These are phyloP conservation scores for Perithous albicinctus DNA, from an alignment of 2,888 invertebrate species.

Conservation along the genomic window DNA sequence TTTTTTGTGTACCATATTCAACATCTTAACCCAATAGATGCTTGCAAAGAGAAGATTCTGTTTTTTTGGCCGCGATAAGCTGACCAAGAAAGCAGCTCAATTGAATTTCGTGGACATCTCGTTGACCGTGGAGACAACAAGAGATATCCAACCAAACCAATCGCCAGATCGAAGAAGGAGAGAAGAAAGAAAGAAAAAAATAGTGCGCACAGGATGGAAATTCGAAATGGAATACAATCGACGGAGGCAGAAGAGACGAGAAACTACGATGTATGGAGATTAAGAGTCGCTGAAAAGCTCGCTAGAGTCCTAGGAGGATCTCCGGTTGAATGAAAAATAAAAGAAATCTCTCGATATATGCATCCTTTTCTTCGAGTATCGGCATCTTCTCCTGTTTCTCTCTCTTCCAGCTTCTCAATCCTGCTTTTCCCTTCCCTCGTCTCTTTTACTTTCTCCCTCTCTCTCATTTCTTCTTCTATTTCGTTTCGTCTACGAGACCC, in stretches of 20 bases:
- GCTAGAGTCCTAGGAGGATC: slow-evolving; percentile 25
- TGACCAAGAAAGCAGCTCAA: slow-evolving; percentile 46
- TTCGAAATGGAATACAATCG: slow-evolving; percentile 35
- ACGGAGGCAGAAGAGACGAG: slow-evolving; percentile 20
- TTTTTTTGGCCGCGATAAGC: slow-evolving; percentile 61
- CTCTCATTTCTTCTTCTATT: slow-evolving; percentile 35
- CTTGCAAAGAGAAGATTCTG: slow-evolving; percentile 40
- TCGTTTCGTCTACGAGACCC: slow-evolving; percentile 35
- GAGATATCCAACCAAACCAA: too few relatives aligned
- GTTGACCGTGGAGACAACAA: slow-evolving; percentile 67
- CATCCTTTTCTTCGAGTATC: slow-evolving; percentile 47
- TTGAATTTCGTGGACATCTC: slow-evolving; percentile 65
- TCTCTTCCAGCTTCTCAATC: slow-evolving; percentile 20
- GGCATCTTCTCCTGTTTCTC: slow-evolving; percentile 38
- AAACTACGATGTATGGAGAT: slow-evolving; percentile 66
- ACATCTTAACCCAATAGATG: too few relatives aligned
- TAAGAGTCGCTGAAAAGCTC: slow-evolving; percentile 56
- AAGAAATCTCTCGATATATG: slow-evolving; percentile 49
- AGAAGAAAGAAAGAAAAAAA: too few relatives aligned
- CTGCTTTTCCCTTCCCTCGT: slow-evolving; percentile 38
- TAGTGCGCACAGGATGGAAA: slow-evolving; percentile 16
- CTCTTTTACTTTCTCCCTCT: slow-evolving; percentile 26
- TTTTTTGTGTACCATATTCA: too few relatives aligned
- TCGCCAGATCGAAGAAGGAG: slow-evolving; percentile 31
- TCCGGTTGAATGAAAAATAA: slow-evolving; percentile 49